A percentile compares a stretch with the other conserved stretches of the same genome.
phyloP scores from a whole-genome alignment of 2,888 invertebrate species.

The Tipula helvola region DNA sequence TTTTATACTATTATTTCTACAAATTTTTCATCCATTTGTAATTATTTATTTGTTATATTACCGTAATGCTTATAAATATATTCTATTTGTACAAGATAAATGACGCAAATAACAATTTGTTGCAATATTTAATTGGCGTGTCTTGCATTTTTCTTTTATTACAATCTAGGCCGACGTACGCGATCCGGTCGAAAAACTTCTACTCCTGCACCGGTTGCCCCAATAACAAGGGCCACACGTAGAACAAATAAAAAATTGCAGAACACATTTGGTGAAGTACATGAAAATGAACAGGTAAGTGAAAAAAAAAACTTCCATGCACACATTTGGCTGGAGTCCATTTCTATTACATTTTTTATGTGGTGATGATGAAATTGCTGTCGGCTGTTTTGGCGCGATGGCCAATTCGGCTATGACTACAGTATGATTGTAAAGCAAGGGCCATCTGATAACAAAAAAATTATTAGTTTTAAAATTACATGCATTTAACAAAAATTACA shows the following conservation, averaged over 20 bases:
- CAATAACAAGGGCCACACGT: constrained; percentile 26
- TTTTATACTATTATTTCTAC: background rate
- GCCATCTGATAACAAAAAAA: constrained; percentile 29
- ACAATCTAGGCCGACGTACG: constrained; percentile 39
- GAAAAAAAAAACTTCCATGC: background rate
- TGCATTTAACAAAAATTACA: background rate
- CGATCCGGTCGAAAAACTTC: constrained; percentile 41
- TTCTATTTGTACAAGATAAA: background rate
- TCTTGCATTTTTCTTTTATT: background rate
- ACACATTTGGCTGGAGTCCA: background rate
- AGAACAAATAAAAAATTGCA: constrained; percentile 15
- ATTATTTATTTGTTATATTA: background rate
- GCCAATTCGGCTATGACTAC: constrained; percentile 5
- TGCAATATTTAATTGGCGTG: background rate
- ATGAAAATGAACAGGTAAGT: constrained; percentile 18
- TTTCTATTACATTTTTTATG: background rate
- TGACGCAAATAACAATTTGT: background rate
- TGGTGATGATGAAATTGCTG: background rate
- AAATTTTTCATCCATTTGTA: background rate
- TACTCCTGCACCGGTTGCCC: constrained; percentile 23
- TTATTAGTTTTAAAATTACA: background rate
- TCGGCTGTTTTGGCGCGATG: constrained; percentile 7
- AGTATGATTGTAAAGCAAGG: constrained; percentile 31
- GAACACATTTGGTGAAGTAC: constrained; percentile 10
- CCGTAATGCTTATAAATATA: background rate